Conservation (phyloP, 2,113 vertebrate genomes). For the Dryoscopus gambensis region DNA sequence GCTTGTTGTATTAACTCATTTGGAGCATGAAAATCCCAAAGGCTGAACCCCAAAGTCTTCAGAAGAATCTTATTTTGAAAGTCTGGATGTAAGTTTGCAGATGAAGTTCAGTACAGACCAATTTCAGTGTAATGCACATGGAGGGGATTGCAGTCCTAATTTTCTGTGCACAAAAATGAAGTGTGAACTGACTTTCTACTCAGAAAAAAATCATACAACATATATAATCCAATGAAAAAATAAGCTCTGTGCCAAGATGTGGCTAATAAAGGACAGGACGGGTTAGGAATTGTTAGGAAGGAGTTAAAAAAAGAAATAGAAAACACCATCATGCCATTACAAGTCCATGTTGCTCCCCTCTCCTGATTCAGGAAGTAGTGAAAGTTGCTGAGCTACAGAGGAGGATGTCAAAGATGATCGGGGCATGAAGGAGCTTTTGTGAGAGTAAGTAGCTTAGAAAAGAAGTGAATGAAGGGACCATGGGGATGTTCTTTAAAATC, state of each 20-base stretch:
- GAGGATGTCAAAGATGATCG: neutral
- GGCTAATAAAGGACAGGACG: neutral
- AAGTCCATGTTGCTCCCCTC: neutral
- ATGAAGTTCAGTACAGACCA: neutral
- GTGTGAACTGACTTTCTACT: neutral
- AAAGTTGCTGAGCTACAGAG: neutral
- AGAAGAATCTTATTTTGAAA: neutral
- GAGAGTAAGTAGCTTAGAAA: neutral
- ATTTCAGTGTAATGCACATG: neutral
- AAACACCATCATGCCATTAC: neutral
- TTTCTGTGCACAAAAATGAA: neutral
- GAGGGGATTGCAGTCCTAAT: neutral
- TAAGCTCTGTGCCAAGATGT: neutral
- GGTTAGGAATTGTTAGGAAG: neutral
- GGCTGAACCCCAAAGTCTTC: neutral
- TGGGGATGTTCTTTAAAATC: neutral
- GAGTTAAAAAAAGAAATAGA: neutral
- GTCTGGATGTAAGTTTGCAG: neutral
- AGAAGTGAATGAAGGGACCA: neutral
- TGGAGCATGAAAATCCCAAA: neutral
- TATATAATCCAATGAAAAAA: neutral
- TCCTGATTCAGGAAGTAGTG: neutral
- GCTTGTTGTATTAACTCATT: neutral
- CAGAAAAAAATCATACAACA: neutral
- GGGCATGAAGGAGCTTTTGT: neutral